phyloP scores from a whole-genome alignment of 2,113 vertebrate species.

The Passerina amoena region DNA sequence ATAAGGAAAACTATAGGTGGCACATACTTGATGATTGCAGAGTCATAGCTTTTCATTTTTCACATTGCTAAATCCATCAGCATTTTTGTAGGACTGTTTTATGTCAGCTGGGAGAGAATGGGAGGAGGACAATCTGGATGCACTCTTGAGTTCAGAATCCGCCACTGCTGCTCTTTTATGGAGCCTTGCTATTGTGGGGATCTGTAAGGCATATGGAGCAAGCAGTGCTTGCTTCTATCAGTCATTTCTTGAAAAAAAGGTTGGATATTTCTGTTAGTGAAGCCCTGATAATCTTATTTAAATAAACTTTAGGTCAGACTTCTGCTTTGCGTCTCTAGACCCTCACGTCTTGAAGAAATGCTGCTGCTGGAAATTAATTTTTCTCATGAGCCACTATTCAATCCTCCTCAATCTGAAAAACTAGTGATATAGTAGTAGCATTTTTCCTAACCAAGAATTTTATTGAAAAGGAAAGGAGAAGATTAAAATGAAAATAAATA shows the following conservation, averaged over 20 bases:
- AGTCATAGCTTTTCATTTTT: not conserved
- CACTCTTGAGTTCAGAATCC: not conserved
- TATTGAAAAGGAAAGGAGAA: not conserved
- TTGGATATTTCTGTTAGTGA: not conserved
- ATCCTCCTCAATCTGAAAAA: not conserved
- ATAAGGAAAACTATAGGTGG: not conserved
- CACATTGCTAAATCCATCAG: not conserved
- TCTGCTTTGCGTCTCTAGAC: not conserved
- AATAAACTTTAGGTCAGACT: not conserved
- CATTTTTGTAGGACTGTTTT: not conserved
- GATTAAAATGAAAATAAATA: not conserved
- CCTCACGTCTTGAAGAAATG: not conserved
- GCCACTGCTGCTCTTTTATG: not conserved
- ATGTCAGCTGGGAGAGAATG: not conserved
- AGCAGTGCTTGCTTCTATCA: not conserved
- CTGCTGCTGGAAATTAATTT: not conserved
- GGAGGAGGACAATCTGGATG: not conserved
- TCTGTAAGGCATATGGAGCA: not conserved
- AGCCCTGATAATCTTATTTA: not conserved
- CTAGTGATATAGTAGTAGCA: not conserved
- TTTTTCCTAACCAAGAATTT: not conserved
- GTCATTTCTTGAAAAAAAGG: not conserved
- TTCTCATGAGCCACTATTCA: not conserved
- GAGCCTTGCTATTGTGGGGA: not conserved
- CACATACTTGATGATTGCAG: accelerated